Conservation (phyloP, 2,888 invertebrate species). For the Microctonus hyperodae region DNA sequence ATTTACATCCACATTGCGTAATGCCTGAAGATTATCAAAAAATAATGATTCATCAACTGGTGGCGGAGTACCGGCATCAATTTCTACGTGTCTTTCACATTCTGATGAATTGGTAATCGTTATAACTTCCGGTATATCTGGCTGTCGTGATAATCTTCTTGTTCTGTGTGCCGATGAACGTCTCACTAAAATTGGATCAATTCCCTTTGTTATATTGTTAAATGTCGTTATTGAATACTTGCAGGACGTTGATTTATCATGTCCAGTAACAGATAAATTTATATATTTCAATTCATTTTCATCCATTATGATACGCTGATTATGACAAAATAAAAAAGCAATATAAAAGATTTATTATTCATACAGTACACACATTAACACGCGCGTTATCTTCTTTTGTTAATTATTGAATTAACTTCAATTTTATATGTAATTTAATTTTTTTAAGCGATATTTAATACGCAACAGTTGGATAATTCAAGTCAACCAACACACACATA, state of each 20-base stretch:
- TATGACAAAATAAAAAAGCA: neutral
- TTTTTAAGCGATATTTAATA: neutral
- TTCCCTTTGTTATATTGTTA: slow-evolving; percentile 42
- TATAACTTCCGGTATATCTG: slow-evolving; percentile 42
- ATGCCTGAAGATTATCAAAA: slow-evolving; percentile 56
- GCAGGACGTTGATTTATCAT: slow-evolving; percentile 31
- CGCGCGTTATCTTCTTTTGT: too few relatives aligned
- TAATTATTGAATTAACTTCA: neutral
- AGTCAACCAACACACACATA: slow-evolving; percentile 2
- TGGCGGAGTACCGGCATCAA: slow-evolving; percentile 58
- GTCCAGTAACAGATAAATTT: neutral
- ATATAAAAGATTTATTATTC: neutral
- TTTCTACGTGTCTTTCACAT: slow-evolving; percentile 45
- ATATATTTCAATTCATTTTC: neutral
- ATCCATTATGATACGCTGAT: neutral
- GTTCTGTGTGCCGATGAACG: slow-evolving; percentile 51
- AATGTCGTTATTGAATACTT: slow-evolving; percentile 51
- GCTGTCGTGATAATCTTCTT: slow-evolving; percentile 39
- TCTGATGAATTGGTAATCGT: slow-evolving; percentile 33
- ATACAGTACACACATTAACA: too few relatives aligned
- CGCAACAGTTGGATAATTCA: neutral
- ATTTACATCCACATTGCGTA: slow-evolving; percentile 46
- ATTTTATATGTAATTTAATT: too few relatives aligned
- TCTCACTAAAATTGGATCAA: slow-evolving; percentile 45
- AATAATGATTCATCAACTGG: slow-evolving; percentile 59